phyloP scores from a whole-genome alignment of 2,797 vertebrate genomes.

The Ceyx erithaca region DNA sequence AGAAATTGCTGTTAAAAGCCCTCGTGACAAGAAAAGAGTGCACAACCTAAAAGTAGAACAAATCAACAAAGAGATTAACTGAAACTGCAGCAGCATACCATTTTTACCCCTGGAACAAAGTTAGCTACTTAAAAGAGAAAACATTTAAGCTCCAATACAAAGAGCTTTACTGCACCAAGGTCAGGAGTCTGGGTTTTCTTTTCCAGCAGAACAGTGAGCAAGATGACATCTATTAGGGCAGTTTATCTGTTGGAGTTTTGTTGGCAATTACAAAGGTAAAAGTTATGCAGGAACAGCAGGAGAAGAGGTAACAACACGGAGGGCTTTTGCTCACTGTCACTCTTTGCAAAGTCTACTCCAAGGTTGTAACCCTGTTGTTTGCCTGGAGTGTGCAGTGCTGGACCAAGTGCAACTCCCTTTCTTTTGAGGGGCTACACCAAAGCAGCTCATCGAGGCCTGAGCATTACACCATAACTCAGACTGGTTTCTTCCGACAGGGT shows the following conservation, averaged over 20 bases:
- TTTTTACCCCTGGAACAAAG: neutral
- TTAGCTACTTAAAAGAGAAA: neutral
- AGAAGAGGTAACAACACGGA: neutral
- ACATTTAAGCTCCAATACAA: neutral
- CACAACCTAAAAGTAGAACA: neutral
- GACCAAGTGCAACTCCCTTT: neutral
- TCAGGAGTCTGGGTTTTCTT: neutral
- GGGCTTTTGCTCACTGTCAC: neutral
- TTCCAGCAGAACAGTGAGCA: neutral
- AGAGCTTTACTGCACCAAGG: neutral
- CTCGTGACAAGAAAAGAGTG: neutral
- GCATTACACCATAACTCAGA: rapidly evolving
- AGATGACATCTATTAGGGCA: neutral
- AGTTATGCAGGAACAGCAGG: neutral
- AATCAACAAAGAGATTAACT: neutral
- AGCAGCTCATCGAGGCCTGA: neutral
- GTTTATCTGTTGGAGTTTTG: neutral
- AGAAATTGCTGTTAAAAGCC: neutral
- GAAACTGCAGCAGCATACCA: neutral
- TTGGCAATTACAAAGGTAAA: neutral
- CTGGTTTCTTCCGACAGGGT: neutral
- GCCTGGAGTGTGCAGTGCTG: neutral
- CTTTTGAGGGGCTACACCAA: neutral
- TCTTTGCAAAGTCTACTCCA: neutral
- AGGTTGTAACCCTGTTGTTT: neutral